phyloP scores from a whole-genome alignment of 2,888 invertebrate genomes.

The Mayetiola destructor region DNA sequence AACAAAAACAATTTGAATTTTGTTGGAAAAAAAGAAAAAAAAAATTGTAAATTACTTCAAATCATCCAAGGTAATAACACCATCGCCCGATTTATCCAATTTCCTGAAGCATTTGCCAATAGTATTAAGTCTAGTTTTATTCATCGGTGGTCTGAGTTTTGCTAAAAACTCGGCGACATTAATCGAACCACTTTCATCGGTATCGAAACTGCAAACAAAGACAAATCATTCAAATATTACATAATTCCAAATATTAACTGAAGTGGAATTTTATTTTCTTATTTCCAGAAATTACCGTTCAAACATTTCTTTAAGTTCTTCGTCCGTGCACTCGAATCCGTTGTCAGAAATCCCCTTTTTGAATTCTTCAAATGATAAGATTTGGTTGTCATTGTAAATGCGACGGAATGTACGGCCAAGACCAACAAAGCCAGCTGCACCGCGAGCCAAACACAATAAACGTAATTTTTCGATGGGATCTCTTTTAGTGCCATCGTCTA shows the following conservation, averaged over 20 bases:
- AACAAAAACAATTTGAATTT: too few species aligned
- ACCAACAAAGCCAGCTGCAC: conserved; percentile 76
- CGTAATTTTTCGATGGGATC: conserved; percentile 76
- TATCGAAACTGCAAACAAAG: conserved; percentile 50
- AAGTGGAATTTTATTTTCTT: too few species aligned
- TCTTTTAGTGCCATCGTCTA: conserved; percentile 41
- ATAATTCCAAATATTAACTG: too few species aligned
- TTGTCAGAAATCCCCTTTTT: conserved; percentile 59
- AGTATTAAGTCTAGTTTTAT: conserved; percentile 52
- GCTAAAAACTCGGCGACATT: conserved; percentile 79
- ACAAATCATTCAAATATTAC: too few species aligned
- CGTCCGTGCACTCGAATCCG: conserved; percentile 51
- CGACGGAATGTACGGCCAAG: conserved; percentile 77
- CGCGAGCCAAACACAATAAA: conserved; percentile 67
- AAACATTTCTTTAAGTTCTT: conserved; percentile 29
- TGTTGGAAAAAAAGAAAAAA: too few species aligned
- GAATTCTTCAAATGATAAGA: conserved; percentile 69
- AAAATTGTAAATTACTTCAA: conserved; percentile 33
- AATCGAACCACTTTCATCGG: conserved; percentile 68
- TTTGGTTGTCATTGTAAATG: conserved; percentile 83
- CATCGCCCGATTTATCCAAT: conserved; percentile 76
- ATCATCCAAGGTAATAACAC: conserved; percentile 61
- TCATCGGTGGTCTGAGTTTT: conserved; percentile 71
- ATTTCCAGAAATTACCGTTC: too few species aligned
- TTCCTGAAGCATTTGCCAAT: conserved; percentile 72